Evolutionary conservation across 2,113 vertebrate genomes (phyloP).

Genomic region (Bufo bufo): DNA sequence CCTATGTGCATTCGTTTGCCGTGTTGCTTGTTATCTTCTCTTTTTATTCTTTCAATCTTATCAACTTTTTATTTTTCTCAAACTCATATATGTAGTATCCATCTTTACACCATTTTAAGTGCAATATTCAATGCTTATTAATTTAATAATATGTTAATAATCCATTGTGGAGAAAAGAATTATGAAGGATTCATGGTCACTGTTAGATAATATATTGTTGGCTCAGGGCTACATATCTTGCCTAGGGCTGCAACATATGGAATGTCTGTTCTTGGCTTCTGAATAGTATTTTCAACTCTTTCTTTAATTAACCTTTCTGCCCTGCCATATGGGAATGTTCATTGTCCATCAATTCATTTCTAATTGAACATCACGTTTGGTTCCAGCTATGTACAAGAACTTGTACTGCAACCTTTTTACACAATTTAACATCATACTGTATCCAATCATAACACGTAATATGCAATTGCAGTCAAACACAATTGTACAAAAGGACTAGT

Average conservation of each 20-base stretch:
- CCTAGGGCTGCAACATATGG: slow-evolving; percentile 36
- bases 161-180: too few species aligned
- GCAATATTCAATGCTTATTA: too few species aligned
- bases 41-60: too few species aligned
- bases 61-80: too few species aligned
- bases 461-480: not conserved
- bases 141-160: too few species aligned
- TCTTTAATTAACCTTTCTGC: slow-evolving; percentile 49
- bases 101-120: too few species aligned
- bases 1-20: too few species aligned
- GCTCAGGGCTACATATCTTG: not conserved
- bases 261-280: slow-evolving; percentile 20
- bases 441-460: not conserved
- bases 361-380: slow-evolving; percentile 5
- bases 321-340: slow-evolving; percentile 42
- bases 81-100: too few species aligned
- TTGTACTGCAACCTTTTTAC: not conserved
- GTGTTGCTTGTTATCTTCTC: too few species aligned
- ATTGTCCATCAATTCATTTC: slow-evolving; percentile 21
- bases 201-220: slow-evolving; percentile 8
- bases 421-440: too few species aligned
- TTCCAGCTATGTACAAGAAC: not conserved
- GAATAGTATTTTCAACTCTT: slow-evolving; percentile 27
- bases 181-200: not conserved
- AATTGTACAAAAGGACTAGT: too few species aligned